Evolutionary conservation across 1,140 invertebrate genomes (phyloP).

Genomic region (Diachasmimorpha longicaudata): DNA sequence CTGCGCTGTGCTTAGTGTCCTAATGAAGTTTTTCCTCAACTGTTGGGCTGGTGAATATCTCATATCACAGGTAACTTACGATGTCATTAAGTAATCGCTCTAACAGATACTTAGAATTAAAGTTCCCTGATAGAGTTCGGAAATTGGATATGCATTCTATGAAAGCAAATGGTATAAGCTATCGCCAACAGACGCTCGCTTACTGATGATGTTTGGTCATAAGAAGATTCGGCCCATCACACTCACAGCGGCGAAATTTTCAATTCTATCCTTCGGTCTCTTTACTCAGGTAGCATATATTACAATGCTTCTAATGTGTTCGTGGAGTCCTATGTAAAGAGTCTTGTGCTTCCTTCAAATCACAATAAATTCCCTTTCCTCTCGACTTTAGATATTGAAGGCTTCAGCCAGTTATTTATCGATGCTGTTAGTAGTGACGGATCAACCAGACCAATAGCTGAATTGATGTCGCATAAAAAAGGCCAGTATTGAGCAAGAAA

Average conservation of each 20-base stretch:
- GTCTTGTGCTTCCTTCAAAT: too few relatives aligned
- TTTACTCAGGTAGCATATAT: constrained; percentile 35
- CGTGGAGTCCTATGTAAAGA: too few relatives aligned
- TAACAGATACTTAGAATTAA: too few relatives aligned
- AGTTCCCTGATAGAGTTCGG: constrained; percentile 36
- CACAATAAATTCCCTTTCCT: too few relatives aligned
- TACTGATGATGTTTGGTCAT: constrained; percentile 42
- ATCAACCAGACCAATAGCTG: background rate
- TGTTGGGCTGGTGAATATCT: background rate
- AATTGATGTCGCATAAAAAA: too few relatives aligned
- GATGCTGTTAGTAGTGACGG: background rate
- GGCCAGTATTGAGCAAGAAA: too few relatives aligned
- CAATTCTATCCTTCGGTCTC: constrained; percentile 33
- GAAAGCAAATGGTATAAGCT: constrained; percentile 45
- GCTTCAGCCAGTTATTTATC: background rate
- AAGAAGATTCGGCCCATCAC: constrained; percentile 37
- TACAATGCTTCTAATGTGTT: too few relatives aligned
- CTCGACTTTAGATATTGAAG: background rate
- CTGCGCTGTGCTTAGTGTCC: background rate
- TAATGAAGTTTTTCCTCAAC: background rate
- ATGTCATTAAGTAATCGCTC: background rate
- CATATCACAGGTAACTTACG: background rate
- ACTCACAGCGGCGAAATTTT: constrained; percentile 46
- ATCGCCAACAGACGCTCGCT: constrained; percentile 25
- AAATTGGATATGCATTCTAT: constrained; percentile 40